Evolutionary conservation across 2,797 vertebrate genomes (phyloP), one percentile per base, ranked within the genome.

Genomic region (Sparidentex hasta): DNA sequence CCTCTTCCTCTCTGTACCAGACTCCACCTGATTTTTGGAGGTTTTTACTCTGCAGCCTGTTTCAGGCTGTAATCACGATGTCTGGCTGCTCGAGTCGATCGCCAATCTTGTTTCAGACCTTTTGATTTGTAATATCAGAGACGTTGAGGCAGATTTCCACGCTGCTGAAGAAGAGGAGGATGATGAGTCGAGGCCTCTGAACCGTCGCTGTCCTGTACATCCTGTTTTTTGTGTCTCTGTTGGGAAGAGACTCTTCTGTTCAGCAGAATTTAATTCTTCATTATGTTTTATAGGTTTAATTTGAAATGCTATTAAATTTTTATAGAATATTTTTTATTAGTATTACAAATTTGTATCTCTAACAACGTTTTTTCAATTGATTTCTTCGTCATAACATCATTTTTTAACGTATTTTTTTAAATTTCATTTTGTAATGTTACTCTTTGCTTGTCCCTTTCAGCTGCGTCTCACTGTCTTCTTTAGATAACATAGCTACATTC

Each of bases 1-100:
- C 51, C 21, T 55, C 61, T 66, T 75, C 73, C 29, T 69, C 65
- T 47, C 62, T 38, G 71, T 62, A 71, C 64, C 57, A 71, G 65
- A 63, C 41, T 72, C 71, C 29, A 51, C 54, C 70, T 59, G 65
- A 56, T 25, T 56, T 38, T 59, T 41, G 13, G 2, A 6, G n/a
- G 14, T 50, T 44, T 72, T 52, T 25, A 11, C 9, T 65, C 38
- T 27, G 55, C 52, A 9, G 55, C 17, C 17, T 11, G 13, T 33
- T 59, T 52, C 64, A 33, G 58, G 11, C 52, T 46, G 41, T 61
- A 29, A 1, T 65, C 18, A 1, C 12, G 3, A 41, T 1, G 5
- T 54, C 65, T 51, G 61, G 41, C 75, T 70, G 58, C 38, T 12
- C 21, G 7, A 68, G 8, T 52, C n/a, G 23, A 41, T 29, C 51